Evolutionary conservation across 2,797 vertebrate genomes (phyloP), one percentile per base, ranked within the genome.

Genomic region (Carapus acus): DNA sequence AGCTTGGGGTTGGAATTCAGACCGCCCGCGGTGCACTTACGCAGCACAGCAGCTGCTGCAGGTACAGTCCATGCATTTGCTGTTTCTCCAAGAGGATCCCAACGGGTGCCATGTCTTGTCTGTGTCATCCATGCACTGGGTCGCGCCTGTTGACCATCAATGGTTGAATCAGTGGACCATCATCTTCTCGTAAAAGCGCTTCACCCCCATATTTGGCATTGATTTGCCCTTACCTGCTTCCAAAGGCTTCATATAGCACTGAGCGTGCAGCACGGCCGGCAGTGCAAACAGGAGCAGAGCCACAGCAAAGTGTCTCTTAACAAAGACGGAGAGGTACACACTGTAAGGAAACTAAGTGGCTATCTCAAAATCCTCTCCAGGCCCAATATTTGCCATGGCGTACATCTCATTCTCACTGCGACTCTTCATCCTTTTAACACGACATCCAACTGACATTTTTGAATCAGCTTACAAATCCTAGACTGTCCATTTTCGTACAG

Each of bases 71-170:
- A 21, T 6, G 21, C 84, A 86, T 1, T 0, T 0, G n/a, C 62
- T 67, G 21, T 85, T 83, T 40, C 24, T 83, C 84, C 83, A 87
- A 12, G 1, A 0, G 14, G 75, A 69, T 11, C 77, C 80, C 1
- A 69, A 1, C 3, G 20, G 2, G 55, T 85, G 77, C 69, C 58
- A 64, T 3, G 67, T 69, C 0, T 43, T 12, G 58, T 87, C 81
- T 0, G 1, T 0, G 0, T 0, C 0, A 15, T 87, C 84, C 24
- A 27, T 8, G 43, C 85, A 88, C 1, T 71, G 55, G 21, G 62
- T 79, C 6, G 0, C 2, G 8, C 2, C 84, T 80, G 0, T 19
- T 0, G 14, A 5, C 13, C 8, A 43, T 3, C 34, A 36, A 36
- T 31, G 6, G 34, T 48, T 6, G 9, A 27, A 36, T 36, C 34